Base-by-base conservation (phyloP, 2,113 vertebrate species). In the Anser brachyrhynchus region DNA sequence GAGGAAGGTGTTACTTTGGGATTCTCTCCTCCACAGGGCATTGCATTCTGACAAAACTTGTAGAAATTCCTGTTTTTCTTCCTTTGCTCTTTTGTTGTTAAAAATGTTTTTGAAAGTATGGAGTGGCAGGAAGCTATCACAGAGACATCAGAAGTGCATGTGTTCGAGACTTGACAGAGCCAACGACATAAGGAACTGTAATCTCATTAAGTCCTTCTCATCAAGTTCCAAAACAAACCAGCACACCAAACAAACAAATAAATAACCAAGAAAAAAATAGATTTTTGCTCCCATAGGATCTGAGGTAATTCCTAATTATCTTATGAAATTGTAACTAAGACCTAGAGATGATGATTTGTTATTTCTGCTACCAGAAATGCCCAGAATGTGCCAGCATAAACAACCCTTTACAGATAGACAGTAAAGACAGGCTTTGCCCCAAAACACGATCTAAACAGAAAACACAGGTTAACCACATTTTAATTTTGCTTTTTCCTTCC, bases 291-390 rank as follows among this genome's bases (percentile, higher is more conserved):
- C 74, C 31, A 59, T 69, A 52, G 43, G 33, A 91, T 82, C 93
- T 93, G 89, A 93, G 88, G 9, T 85, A 92, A 96, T 94, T 92
- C 76, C 85, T 97, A 91, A 92, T 83, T 83, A 84, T 73, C 43
- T 58, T 89, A 55, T 54, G 82, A 89, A 93, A 80, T 69, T 94
- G 78, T 90, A 86, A 84, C 72, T 64, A 52, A 84, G 74, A 91
- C 92, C 77, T 93, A 71, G 87, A 85, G 83, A 92, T 77, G 35
- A 71, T 71, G 79, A 25, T 41, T 31, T 41, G 35, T 91, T 84
- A 39, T 61, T 95, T 86, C 65, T 74, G 31, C 43, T 95, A 35
- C 57, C 23, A 77, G 23, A 28, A 76, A 11, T 41, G 58, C 14
- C 29, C 13, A 49, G 18, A 11, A 1, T 51, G 10, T 37, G 31